Conservation (phyloP, 2,113 vertebrate genomes). For the Phoxinus phoxinus region DNA sequence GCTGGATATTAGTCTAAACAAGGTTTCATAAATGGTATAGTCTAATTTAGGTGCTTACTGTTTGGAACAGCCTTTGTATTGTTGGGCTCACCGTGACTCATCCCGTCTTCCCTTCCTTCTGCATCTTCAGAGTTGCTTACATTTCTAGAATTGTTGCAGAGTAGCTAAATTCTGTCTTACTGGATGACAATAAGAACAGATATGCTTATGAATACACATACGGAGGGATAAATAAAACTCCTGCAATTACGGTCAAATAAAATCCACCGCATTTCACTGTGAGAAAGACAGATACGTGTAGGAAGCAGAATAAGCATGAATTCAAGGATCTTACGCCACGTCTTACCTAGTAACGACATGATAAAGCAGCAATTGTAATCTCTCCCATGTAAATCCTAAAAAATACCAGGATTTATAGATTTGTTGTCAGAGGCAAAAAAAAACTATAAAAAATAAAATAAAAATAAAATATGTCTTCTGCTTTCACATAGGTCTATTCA, state of each 20-base stretch:
- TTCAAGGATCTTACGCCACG: not conserved
- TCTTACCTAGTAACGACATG: not conserved
- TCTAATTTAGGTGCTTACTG: not conserved
- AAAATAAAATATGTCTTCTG: no score
- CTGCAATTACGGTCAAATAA: conserved; percentile 28
- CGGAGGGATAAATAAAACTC: not conserved
- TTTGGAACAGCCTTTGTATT: not conserved
- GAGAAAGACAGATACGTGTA: not conserved
- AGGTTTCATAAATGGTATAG: not conserved
- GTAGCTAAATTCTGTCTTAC: not conserved
- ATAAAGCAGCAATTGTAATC: not conserved
- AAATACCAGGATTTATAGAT: not conserved
- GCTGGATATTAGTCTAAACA: not conserved
- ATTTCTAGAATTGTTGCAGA: not conserved
- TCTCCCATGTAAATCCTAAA: not conserved
- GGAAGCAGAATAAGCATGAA: not conserved
- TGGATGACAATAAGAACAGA: not conserved
- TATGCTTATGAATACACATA: conserved; percentile 4
- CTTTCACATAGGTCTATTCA: no score
- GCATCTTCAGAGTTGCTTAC: not conserved
- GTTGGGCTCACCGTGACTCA: not conserved
- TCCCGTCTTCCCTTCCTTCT: not conserved
- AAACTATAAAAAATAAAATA: no score
- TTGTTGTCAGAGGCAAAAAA: not conserved
- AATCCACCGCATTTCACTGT: not conserved